Evolutionary conservation across 2,888 invertebrate species (phyloP).

Genomic region (Protonemura montana): DNA sequence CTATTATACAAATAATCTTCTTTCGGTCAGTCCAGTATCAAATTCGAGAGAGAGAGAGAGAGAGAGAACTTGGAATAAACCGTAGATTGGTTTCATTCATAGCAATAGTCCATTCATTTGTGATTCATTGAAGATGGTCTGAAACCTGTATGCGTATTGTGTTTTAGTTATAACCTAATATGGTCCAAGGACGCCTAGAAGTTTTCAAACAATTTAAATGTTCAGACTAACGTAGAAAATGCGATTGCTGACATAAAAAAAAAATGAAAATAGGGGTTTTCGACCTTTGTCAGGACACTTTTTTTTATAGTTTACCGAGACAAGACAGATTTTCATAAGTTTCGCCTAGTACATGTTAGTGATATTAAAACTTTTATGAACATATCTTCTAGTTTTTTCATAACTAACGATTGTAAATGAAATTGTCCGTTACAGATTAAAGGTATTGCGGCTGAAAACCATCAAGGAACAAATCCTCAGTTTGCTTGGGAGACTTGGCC

Average conservation of each 20-base stretch:
- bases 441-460: constrained; percentile 49
- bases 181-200: constrained; percentile 16
- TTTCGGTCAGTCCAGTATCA: not conserved
- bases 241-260: not conserved
- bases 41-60: not conserved
- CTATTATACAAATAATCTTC: too few relatives aligned
- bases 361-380: too few relatives aligned
- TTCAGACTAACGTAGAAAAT: not conserved
- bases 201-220: not conserved
- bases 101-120: constrained; percentile 5
- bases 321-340: too few relatives aligned
- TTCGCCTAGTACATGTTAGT: too few relatives aligned
- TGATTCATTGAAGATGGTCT: constrained; percentile 14
- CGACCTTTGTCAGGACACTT: too few relatives aligned
- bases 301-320: too few relatives aligned
- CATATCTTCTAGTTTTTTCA: too few relatives aligned
- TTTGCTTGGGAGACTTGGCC: constrained; percentile 20
- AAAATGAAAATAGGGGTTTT: too few relatives aligned
- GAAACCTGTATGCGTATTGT: not conserved
- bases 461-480: constrained; percentile 51
- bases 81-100: not conserved
- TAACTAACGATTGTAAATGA: too few relatives aligned
- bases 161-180: not conserved
- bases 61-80: not conserved
- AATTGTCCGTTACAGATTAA: constrained; percentile 48